Evolutionary conservation across 92 coral and sea anemone species (phyloP), one percentile per base, ranked within the genome.

Genomic region (Porites divaricata): DNA sequence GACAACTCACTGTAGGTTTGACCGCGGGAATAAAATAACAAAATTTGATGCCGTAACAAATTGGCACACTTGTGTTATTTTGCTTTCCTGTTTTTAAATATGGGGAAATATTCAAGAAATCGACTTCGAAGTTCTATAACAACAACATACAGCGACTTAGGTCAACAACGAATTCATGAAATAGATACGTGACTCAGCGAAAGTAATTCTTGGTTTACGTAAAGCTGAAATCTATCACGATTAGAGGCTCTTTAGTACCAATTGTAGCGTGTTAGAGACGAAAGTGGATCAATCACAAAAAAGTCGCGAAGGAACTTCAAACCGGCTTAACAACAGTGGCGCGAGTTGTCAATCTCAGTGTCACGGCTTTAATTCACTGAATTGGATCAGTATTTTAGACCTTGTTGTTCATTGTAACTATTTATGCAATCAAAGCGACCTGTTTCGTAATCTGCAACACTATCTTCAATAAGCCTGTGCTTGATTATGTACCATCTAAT

Each of bases 361-460:
- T 76, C 22, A 16, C 81, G 21, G 56, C 26, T 4, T 41, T 62
- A n/a, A 41, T 35, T 76, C 45, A 10, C n/a, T n/a, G n/a, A n/a
- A 19, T 19, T 66, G 9, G 13, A 12, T 35, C 28, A 15, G 16
- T 1, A 48, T 21, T 45, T 26, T 19, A 15, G 28, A 2, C 4
- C 8, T 25, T 75, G 24, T 26, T 50, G 3, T 52, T 22, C 41
- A 25, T 23, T 25, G 50, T 67, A 66, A 23, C 65, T 67, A 21
- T 35, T 75, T 11, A 22, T 67, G 49, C 17, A 24, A 54, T 24
- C 65, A 3, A 1, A 14, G 10, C 15, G 13, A 6, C 41, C 35
- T 51, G 41, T 80, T 80, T 80, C 85, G 68, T 68, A 80, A 80
- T 80, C 76, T 65, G 76, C 67, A 69, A 68, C 66, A 54, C 58